A percentile compares a stretch with the other conserved stretches of the same genome.
phyloP scores from a whole-genome alignment of 2,113 vertebrate species.

The Oncorhynchus tshawytscha region DNA sequence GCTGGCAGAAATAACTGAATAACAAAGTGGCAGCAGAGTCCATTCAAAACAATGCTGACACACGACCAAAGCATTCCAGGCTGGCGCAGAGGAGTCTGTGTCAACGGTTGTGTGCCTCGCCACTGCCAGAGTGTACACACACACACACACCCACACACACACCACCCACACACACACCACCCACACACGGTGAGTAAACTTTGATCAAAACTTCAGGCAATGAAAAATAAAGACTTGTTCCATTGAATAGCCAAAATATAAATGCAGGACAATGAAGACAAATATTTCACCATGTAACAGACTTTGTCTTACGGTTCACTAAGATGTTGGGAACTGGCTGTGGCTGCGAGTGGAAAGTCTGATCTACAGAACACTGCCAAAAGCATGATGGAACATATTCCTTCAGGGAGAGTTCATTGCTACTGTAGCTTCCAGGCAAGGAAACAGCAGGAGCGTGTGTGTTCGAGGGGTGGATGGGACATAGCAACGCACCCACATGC shows the following conservation, averaged over 20 bases:
- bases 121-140: neutral
- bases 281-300: neutral
- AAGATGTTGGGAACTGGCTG: neutral
- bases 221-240: too few species aligned
- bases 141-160: too few species aligned
- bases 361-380: slow-evolving; percentile 20
- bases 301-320: neutral
- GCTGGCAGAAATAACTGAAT: slow-evolving; percentile 26
- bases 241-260: too few species aligned
- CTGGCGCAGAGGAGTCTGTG: slow-evolving; percentile 19
- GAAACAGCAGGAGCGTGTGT: slow-evolving; percentile 47
- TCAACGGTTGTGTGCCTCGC: neutral
- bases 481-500: slow-evolving; percentile 10
- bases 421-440: slow-evolving; percentile 55
- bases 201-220: too few species aligned
- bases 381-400: slow-evolving; percentile 36
- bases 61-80: slow-evolving; percentile 27
- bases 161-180: too few species aligned
- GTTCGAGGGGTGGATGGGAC: slow-evolving; percentile 49
- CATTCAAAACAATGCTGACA: slow-evolving; percentile 52
- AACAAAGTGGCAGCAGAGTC: slow-evolving; percentile 36
- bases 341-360: neutral
- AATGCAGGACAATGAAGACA: too few species aligned
- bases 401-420: slow-evolving; percentile 43
- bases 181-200: too few species aligned